Evolutionary conservation across 2,888 invertebrate genomes (phyloP), one percentile per base, ranked within the genome.

Genomic region (Lordiphosa fenestrarum): DNA sequence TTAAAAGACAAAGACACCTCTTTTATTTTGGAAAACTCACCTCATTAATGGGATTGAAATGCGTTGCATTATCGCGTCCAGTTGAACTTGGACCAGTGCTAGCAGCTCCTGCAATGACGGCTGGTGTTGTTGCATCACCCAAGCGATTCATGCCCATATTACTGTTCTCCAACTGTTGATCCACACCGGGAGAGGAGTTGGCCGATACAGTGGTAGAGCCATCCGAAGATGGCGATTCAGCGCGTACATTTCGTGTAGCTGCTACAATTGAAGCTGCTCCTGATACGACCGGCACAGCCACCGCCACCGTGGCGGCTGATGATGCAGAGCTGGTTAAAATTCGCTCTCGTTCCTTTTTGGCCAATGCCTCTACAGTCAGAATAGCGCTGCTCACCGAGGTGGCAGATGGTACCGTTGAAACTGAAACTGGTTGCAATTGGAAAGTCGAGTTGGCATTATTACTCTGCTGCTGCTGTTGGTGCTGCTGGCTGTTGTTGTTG

Each of bases 141-240:
- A 88, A 75, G 15, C 86, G 80, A 74, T 86, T 87, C 13, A 88
- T 81, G 41, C 66, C 56, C 51, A 85, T 57, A 57, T 83, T 85
- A 37, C 69, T 81, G 59, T 89, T 89, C 66, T 91, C 90, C 44
- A 91, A 90, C 69, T 91, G 90, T 61, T 91, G 91, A 65, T 91
- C 91, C 4, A 91, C 92, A 38, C 94, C 94, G 0, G 96, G 95
- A 50, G 95, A 95, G 0, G 95, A 95, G 19, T 95, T 94, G 0
- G 96, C 96, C 6, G 96, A 96, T 46, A 96, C 94, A 1, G 96
- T 96, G 3, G 96, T 96, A 50, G 96, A 96, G 6, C 96, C 96
- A 66, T 90, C 91, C 23, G 89, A 89, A 3, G 89, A 89, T 4
- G 89, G 89, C 7, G 90, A 88, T 4, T 84, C 84, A 0, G 87